A percentile compares a stretch with the other conserved stretches of the same genome.
phyloP scores from a whole-genome alignment of 2,113 vertebrate species.

The Eidolon helvum region DNA sequence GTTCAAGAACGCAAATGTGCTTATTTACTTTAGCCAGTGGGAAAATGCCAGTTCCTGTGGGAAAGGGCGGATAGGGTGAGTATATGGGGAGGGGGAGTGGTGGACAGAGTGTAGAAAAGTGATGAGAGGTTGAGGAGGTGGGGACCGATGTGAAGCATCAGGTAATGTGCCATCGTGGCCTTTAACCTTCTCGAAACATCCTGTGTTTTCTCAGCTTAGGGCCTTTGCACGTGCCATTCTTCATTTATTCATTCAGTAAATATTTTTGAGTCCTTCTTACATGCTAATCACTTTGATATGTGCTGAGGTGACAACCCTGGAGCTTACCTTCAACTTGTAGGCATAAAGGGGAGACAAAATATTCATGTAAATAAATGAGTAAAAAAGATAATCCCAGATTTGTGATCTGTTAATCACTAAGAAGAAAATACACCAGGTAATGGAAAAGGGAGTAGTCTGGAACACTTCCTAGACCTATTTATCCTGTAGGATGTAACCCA shows the following conservation, averaged over 20 bases:
- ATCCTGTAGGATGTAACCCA: background rate
- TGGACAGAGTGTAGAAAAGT: background rate
- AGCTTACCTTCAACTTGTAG: background rate
- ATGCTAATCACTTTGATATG: background rate
- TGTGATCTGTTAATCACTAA: background rate
- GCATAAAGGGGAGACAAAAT: background rate
- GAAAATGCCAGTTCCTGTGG: conserved; percentile 41
- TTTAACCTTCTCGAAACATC: background rate
- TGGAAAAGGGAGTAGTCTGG: background rate
- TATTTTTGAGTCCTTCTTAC: background rate
- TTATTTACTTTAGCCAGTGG: conserved; percentile 29
- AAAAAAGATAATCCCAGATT: background rate
- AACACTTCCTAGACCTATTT: conserved; percentile 3
- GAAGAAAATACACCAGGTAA: background rate
- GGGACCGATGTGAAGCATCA: too few species aligned
- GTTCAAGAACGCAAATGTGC: conserved; percentile 13
- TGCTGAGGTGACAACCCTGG: background rate
- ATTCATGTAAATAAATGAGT: background rate
- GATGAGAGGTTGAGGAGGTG: background rate
- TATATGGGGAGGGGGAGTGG: background rate
- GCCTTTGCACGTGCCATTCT: background rate
- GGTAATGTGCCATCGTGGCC: background rate
- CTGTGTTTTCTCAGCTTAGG: background rate
- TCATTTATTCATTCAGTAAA: background rate
- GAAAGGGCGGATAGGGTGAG: background rate